A percentile compares a stretch with the other conserved stretches of the same genome.
phyloP scores from a whole-genome alignment of 1,140 invertebrate genomes.

The Drosophila tropicalis region DNA sequence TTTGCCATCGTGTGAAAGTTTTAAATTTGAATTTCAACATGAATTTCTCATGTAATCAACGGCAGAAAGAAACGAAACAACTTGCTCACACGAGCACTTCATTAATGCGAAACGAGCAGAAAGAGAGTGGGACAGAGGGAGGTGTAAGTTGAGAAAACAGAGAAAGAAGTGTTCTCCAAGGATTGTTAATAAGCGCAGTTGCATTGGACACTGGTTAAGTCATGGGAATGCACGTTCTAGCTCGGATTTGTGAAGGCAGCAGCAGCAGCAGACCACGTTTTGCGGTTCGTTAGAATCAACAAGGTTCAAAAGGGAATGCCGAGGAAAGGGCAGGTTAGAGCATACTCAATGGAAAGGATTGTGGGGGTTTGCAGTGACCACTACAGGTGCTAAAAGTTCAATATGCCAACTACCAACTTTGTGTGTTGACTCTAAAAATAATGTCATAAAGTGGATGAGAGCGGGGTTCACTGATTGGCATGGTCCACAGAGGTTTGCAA shows the following conservation, averaged over 20 bases:
- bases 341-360: background rate
- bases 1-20: slow-evolving; percentile 41
- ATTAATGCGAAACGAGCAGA: slow-evolving; percentile 69
- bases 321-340: slow-evolving; percentile 7
- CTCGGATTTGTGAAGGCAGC: slow-evolving; percentile 55
- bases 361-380: background rate
- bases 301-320: background rate
- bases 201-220: slow-evolving; percentile 32
- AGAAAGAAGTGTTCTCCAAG: slow-evolving; percentile 48
- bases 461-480: slow-evolving; percentile 12
- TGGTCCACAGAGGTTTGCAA: background rate
- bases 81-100: slow-evolving; percentile 68
- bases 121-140: slow-evolving; percentile 38
- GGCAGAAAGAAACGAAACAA: slow-evolving; percentile 46
- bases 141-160: slow-evolving; percentile 37
- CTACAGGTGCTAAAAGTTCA: slow-evolving; percentile 63
- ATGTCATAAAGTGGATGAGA: slow-evolving; percentile 17
- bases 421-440: slow-evolving; percentile 62
- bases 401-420: slow-evolving; percentile 55
- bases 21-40: slow-evolving; percentile 74
- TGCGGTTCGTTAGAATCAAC: slow-evolving; percentile 66
- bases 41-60: slow-evolving; percentile 80
- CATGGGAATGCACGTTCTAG: slow-evolving; percentile 52
- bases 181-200: slow-evolving; percentile 76
- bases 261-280: slow-evolving; percentile 33